phyloP scores from a whole-genome alignment of 2,888 invertebrate species.

The Cheilosia scutellata region DNA sequence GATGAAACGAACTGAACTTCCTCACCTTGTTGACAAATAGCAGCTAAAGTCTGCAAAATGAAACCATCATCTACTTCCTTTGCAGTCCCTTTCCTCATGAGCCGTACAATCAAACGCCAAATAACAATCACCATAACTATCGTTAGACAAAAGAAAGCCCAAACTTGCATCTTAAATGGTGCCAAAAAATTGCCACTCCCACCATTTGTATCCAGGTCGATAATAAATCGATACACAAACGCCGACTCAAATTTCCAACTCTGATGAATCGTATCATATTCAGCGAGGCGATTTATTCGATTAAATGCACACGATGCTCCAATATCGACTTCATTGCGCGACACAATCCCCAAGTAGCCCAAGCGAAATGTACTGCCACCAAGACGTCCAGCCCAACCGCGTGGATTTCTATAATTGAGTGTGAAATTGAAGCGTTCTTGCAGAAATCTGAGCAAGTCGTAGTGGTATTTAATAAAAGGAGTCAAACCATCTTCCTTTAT shows the following conservation, averaged over 20 bases:
- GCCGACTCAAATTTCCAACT: conserved; percentile 82
- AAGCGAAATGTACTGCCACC: conserved; percentile 80
- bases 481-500: conserved; percentile 80
- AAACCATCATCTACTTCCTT: conserved; percentile 44
- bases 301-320: conserved; percentile 81
- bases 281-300: conserved; percentile 81
- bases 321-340: conserved; percentile 82
- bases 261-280: conserved; percentile 82
- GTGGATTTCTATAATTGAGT: conserved; percentile 81
- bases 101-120: conserved; percentile 79
- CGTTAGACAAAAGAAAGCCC: conserved; percentile 77
- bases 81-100: conserved; percentile 38
- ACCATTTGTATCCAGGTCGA: conserved; percentile 79
- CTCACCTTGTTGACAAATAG: conserved; percentile 81
- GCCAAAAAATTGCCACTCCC: conserved; percentile 81
- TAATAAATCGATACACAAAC: conserved; percentile 82
- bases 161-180: conserved; percentile 81
- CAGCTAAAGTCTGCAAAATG: conserved; percentile 79
- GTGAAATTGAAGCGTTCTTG: conserved; percentile 81
- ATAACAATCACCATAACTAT: conserved; percentile 77
- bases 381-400: conserved; percentile 83
- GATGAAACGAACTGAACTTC: conserved; percentile 10
- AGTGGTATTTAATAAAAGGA: conserved; percentile 82
- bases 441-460: conserved; percentile 78
- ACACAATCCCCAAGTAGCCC: conserved; percentile 81